phyloP scores from a whole-genome alignment of 2,888 invertebrate species.

The Eurytoma adleriae region DNA sequence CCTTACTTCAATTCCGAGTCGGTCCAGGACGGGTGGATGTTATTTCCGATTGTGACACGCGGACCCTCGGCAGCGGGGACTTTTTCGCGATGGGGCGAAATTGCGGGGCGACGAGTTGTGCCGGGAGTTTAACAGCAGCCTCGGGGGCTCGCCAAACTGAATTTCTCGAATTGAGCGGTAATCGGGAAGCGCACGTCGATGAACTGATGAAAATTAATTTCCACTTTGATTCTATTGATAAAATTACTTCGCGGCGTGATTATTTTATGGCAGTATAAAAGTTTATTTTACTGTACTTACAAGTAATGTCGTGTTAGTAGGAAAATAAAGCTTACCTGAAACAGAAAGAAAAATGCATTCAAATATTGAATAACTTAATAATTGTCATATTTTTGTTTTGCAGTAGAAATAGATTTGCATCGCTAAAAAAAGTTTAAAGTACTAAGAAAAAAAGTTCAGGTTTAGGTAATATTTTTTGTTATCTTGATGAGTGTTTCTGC shows the following conservation, averaged over 20 bases:
- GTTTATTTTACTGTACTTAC: neutral
- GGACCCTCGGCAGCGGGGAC: neutral
- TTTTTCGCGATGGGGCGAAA: constrained; percentile 19
- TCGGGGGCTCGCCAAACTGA: constrained; percentile 24
- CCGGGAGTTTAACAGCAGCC: constrained; percentile 2
- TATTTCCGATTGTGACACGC: constrained; percentile 31
- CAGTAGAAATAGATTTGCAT: no score
- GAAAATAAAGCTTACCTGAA: constrained; percentile 35
- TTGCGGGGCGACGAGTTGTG: neutral
- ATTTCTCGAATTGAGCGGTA: constrained; percentile 38
- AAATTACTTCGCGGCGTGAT: neutral
- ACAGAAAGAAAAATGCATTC: constrained; percentile 10
- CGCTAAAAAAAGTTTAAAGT: no score
- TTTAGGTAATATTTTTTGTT: no score
- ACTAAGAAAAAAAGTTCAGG: no score
- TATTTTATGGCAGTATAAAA: neutral
- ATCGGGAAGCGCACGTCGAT: neutral
- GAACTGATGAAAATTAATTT: constrained; percentile 35
- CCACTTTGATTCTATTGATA: constrained; percentile 24
- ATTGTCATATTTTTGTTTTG: no score
- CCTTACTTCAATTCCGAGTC: constrained; percentile 32
- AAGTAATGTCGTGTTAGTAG: neutral
- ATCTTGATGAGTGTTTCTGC: no score
- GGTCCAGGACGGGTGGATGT: neutral
- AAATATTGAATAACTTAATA: neutral